Base-by-base conservation (phyloP, 2,797 vertebrate species). In the Pangasius sanitwongsei region DNA sequence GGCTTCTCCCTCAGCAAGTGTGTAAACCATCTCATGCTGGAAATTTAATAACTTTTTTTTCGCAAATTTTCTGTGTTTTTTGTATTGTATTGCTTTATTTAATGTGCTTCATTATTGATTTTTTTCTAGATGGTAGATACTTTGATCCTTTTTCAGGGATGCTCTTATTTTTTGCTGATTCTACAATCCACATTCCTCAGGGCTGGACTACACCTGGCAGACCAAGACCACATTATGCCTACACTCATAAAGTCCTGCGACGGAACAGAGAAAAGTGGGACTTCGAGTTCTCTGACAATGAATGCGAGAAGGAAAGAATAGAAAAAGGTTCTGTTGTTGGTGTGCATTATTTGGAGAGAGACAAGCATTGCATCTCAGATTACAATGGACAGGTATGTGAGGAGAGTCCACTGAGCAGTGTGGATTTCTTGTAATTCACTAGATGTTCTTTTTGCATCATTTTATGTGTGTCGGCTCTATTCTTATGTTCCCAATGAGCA, bases 251-350 rank as follows among this genome's bases (percentile, higher is more conserved):
- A 90, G 72, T 93, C 2, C 82, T 48, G 53, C 90, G 90, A 7
- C 93, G 92, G 92, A 93, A 90, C 87, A 87, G 15, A 89, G 92
- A 87, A 7, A 1, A 50, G 15, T 90, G 89, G 20, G 88, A 91
- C 57, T 90, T 93, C 34, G 95, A 95, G 72, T 89, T 94, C 6
- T 93, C 89, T 0, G 94, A 96, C 86, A 94, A 96, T 55, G 95
- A 95, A 4, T 94, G 95, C 0, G 94, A 93, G 61, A 77, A 85
- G 13, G 88, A 91, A 65, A 87, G 90, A 0, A 93, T 87, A 82
- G 65, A 82, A 31, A 95, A 95, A 88, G 91, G 93, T 93, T 41
- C 77, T 7, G 48, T 57, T 25, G 63, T 69, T 87, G 70, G 34
- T 72, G 57, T 44, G 12, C 80, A 53, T 6, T 67, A 90, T 80